Conservation (phyloP, 2,113 vertebrate genomes). For the Esox niger region DNA sequence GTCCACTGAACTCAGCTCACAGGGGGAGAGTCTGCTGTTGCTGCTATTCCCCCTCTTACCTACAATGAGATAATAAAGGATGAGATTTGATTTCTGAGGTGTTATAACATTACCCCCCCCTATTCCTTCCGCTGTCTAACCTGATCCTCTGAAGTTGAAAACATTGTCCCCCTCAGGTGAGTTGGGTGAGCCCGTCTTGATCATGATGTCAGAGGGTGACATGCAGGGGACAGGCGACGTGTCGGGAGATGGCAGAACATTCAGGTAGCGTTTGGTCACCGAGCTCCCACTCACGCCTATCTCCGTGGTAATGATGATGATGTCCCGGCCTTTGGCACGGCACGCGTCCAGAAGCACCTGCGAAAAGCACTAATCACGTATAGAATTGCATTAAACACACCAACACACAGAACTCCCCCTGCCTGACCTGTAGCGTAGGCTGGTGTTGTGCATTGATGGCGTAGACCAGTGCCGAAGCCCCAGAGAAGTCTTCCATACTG, state of each 20-base stretch:
- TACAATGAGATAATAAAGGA: slow-evolving; percentile 2
- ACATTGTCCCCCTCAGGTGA: slow-evolving; percentile 58
- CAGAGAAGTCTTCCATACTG: slow-evolving; percentile 61
- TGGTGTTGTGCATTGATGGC: slow-evolving; percentile 63
- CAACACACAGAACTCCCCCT: neutral
- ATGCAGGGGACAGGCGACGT: slow-evolving; percentile 65
- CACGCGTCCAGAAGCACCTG: slow-evolving; percentile 65
- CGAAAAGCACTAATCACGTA: neutral
- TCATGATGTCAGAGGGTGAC: slow-evolving; percentile 72
- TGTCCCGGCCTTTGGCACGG: slow-evolving; percentile 58
- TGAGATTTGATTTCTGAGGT: too few relatives aligned
- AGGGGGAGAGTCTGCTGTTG: slow-evolving; percentile 24
- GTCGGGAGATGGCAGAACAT: slow-evolving; percentile 57
- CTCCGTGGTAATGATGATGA: slow-evolving; percentile 72
- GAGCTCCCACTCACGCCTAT: slow-evolving; percentile 35
- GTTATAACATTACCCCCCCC: slow-evolving; percentile 25
- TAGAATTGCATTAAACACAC: neutral
- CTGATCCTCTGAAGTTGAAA: slow-evolving; percentile 62
- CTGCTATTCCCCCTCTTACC: slow-evolving; percentile 35
- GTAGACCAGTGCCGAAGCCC: slow-evolving; percentile 70
- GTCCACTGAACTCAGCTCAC: slow-evolving; percentile 20
- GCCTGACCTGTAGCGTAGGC: slow-evolving; percentile 57
- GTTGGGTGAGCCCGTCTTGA: slow-evolving; percentile 63
- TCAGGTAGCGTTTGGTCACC: slow-evolving; percentile 61
- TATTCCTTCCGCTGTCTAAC: slow-evolving; percentile 8